Conservation (phyloP, 1,140 invertebrate species). For the Hormaphis cornu region DNA sequence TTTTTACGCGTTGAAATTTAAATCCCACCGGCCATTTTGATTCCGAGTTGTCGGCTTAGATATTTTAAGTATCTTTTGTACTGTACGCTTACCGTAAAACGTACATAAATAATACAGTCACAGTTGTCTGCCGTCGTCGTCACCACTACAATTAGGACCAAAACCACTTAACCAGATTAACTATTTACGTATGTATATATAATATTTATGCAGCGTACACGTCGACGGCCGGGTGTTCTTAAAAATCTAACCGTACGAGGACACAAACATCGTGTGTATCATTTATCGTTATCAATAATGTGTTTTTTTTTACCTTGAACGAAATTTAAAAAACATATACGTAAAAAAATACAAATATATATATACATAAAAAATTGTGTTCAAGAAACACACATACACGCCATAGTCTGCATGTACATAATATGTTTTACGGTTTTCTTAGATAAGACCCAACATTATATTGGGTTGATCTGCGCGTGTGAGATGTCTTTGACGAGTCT, state of each 20-base stretch:
- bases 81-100: too few species aligned
- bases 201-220: background rate
- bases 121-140: background rate
- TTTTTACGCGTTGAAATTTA: too few species aligned
- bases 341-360: background rate
- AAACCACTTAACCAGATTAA: constrained; percentile 28
- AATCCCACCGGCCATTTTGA: too few species aligned
- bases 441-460: background rate
- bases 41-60: too few species aligned
- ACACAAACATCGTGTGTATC: constrained; percentile 5
- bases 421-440: background rate
- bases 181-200: background rate
- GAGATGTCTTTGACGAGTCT: too few species aligned
- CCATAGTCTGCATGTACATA: background rate
- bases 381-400: background rate
- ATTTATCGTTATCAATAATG: constrained; percentile 20
- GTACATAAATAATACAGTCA: too few species aligned
- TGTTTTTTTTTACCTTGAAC: constrained; percentile 15
- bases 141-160: background rate
- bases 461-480: background rate
- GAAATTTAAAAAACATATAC: constrained; percentile 33
- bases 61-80: too few species aligned
- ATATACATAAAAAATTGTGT: background rate
- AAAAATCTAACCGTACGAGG: background rate
- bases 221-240: background rate